Evolutionary conservation across 2,797 vertebrate species (phyloP).

Genomic region (Luscinia megarhynchos): DNA sequence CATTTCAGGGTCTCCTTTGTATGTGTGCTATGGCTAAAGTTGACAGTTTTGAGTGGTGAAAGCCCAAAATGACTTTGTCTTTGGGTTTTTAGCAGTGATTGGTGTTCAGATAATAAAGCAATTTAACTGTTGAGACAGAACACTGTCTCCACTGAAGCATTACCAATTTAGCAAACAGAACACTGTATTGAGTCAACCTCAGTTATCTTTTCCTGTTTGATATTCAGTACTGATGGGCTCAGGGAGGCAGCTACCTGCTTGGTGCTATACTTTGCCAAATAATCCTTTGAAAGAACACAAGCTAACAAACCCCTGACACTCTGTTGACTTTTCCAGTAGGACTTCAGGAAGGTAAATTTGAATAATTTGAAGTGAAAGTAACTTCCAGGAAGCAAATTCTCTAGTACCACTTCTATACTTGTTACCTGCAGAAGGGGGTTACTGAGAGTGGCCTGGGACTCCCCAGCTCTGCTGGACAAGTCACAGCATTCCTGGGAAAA

Average conservation of each 20-base stretch:
- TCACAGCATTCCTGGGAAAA: background rate
- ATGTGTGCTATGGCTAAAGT: background rate
- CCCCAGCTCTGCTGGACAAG: background rate
- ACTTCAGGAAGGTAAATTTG: background rate
- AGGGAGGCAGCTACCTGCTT: background rate
- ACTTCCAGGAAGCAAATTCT: background rate
- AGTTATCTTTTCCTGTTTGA: background rate
- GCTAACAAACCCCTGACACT: background rate
- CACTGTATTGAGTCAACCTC: background rate
- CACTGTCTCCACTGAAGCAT: background rate
- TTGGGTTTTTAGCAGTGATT: background rate
- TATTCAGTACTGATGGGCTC: background rate
- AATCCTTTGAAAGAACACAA: background rate
- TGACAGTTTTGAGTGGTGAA: background rate
- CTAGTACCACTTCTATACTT: background rate
- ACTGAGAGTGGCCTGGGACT: background rate
- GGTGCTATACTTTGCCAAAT: background rate
- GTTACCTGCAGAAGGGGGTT: background rate
- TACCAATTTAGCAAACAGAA: background rate
- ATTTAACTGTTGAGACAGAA: background rate
- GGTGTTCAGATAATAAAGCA: background rate
- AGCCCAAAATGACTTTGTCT: background rate
- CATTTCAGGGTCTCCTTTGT: background rate
- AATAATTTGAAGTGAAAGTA: background rate
- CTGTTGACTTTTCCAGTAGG: conserved; percentile 37